phyloP scores from a whole-genome alignment of 1,140 invertebrate species.

The Oryctes rhinoceros region DNA sequence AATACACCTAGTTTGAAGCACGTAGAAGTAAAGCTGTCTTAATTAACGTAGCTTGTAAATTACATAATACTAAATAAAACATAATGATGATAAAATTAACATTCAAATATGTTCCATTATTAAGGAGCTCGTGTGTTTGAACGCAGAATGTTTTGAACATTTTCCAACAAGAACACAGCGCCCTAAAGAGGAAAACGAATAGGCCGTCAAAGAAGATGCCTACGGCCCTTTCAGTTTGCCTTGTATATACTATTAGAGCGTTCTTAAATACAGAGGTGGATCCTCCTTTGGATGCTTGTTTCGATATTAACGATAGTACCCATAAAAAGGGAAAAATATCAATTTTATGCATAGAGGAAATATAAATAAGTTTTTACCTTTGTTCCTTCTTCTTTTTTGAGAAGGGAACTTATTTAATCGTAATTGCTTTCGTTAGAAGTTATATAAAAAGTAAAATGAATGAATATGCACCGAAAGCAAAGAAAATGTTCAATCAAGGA shows the following conservation, averaged over 20 bases:
- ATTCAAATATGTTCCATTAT: no score
- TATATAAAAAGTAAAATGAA: no score
- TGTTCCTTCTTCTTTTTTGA: no score
- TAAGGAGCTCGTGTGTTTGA: not conserved
- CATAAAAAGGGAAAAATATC: no score
- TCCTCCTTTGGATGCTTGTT: not conserved
- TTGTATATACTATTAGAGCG: not conserved
- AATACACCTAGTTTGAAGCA: no score
- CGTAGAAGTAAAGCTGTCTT: no score
- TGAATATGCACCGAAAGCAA: no score
- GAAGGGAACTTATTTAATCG: no score
- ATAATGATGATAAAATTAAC: no score
- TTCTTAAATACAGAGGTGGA: not conserved
- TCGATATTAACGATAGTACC: not conserved
- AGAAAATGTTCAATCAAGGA: no score
- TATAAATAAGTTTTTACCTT: not conserved
- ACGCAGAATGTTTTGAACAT: not conserved
- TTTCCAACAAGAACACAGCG: not conserved
- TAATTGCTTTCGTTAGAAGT: not conserved
- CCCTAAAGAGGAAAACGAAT: not conserved
- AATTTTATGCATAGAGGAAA: not conserved
- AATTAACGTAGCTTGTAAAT: no score
- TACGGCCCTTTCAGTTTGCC: not conserved
- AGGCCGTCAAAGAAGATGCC: not conserved
- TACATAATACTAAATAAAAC: no score